These are phyloP conservation scores for Tenrec ecaudatus DNA, from an alignment of 2,113 vertebrate species.

Conservation along the genomic window DNA sequence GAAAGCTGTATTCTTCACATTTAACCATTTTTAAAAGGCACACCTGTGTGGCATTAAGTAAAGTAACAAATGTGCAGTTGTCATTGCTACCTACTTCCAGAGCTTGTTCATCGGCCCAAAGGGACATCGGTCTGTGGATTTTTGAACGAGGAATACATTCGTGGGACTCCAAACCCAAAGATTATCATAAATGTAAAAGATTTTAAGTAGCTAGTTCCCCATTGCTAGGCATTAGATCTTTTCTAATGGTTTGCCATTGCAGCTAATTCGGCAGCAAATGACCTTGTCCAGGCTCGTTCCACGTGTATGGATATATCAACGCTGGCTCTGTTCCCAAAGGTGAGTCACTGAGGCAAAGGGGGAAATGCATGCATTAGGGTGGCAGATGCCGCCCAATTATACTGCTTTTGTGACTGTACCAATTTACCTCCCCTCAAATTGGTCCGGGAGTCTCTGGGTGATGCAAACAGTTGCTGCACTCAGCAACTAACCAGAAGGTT, in stretches of 20 bases:
- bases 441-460: neutral
- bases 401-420: too few relatives aligned
- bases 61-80: neutral
- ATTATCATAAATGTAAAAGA: neutral
- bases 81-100: neutral
- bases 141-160: neutral
- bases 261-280: neutral
- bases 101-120: neutral
- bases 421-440: neutral
- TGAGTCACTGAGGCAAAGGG: neutral
- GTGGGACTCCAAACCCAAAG: too few relatives aligned
- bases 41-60: neutral
- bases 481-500: neutral
- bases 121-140: neutral
- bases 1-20: too few relatives aligned
- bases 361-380: neutral
- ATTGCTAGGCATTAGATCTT: neutral
- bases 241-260: neutral
- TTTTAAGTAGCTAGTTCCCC: neutral
- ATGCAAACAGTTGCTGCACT: neutral
- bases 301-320: neutral
- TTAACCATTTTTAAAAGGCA: constrained; percentile 22
- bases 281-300: neutral
- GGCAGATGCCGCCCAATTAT: too few relatives aligned
- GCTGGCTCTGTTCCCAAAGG: neutral